Conservation (phyloP, 2,888 invertebrate species). For the Leuctra nigra region DNA sequence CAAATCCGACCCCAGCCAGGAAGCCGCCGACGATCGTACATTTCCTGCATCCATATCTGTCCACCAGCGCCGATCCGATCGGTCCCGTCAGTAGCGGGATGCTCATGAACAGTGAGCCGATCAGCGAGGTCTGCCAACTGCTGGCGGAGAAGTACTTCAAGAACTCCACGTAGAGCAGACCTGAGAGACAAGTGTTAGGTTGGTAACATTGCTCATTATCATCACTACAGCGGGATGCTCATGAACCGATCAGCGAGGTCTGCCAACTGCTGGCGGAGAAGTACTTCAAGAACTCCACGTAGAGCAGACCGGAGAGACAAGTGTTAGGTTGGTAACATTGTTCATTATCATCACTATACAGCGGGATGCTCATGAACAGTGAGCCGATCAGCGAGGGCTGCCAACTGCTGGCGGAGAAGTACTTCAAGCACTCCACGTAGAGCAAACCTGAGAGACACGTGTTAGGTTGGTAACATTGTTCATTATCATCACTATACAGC, state of each 20-base stretch:
- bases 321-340: too few species aligned
- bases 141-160: conserved; percentile 71
- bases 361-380: conserved; percentile 80
- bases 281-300: conserved; percentile 72
- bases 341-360: too few species aligned
- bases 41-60: conserved; percentile 68
- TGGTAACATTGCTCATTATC: too few species aligned
- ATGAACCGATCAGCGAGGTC: conserved; percentile 86
- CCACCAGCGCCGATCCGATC: conserved; percentile 75
- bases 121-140: conserved; percentile 82
- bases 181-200: too few species aligned
- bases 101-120: conserved; percentile 83
- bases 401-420: conserved; percentile 74
- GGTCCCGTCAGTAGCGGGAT: conserved; percentile 57
- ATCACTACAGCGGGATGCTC: too few species aligned
- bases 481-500: too few species aligned
- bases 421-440: conserved; percentile 72
- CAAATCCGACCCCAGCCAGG: conserved; percentile 56
- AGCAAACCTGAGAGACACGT: too few species aligned
- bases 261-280: conserved; percentile 76
- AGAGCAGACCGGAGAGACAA: conserved; percentile 88
- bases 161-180: conserved; percentile 75
- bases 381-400: conserved; percentile 88
- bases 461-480: too few species aligned
- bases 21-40: conserved; percentile 41